phyloP scores from a whole-genome alignment of 2,888 invertebrate genomes.

The Scaptomyza caliginosa region DNA sequence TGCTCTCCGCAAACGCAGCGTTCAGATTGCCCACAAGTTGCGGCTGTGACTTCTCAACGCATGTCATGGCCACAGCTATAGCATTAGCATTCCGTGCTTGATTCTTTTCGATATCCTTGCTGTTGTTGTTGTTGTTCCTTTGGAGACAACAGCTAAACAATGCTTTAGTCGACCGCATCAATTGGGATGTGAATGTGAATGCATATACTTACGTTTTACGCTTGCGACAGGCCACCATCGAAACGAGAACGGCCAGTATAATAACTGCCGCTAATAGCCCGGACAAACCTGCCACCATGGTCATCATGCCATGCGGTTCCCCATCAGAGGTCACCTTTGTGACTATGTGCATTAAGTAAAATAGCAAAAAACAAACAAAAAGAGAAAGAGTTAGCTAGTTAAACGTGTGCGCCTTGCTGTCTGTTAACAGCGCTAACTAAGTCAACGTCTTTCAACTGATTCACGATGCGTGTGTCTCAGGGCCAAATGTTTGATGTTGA shows the following conservation, averaged over 20 bases:
- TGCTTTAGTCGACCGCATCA: not conserved
- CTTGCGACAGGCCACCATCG: conserved; percentile 90
- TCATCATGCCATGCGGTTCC: conserved; percentile 84
- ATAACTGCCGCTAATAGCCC: conserved; percentile 88
- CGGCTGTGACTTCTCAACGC: conserved; percentile 35
- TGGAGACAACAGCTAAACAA: conserved; percentile 5
- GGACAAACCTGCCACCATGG: conserved; percentile 88
- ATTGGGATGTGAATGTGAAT: not conserved
- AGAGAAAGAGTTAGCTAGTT: conserved; percentile 7
- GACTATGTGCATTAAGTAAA: conserved; percentile 77
- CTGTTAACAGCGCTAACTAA: conserved; percentile 5
- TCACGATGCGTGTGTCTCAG: conserved; percentile 43
- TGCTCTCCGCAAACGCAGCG: conserved; percentile 78
- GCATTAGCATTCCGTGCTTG: conserved; percentile 2
- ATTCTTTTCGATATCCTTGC: conserved; percentile 13
- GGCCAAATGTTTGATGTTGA: conserved; percentile 47
- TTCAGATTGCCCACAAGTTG: conserved; percentile 75
- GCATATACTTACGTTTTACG: conserved; percentile 68
- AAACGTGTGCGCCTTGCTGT: conserved; percentile 29
- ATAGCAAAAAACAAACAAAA: conserved; percentile 1
- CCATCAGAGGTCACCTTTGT: conserved; percentile 84
- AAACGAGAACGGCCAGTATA: conserved; percentile 88
- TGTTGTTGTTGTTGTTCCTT: conserved; percentile 21
- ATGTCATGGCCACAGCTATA: conserved; percentile 53
- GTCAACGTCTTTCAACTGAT: conserved; percentile 8